A percentile compares a stretch with the other conserved stretches of the same genome.
phyloP scores from a whole-genome alignment of 2,797 vertebrate genomes.

The Epinephelus coioides region DNA sequence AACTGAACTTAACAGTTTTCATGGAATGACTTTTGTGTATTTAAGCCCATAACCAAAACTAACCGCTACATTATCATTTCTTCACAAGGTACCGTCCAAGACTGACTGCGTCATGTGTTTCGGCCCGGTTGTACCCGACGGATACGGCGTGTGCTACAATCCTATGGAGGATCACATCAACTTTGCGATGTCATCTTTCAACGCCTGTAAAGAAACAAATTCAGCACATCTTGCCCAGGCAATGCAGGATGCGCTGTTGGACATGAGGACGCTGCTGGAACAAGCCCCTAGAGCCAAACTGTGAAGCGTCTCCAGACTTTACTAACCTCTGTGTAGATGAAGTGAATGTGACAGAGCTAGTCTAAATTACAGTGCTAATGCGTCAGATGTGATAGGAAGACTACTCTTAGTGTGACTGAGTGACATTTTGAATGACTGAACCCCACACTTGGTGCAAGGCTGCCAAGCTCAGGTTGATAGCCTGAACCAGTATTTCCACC shows the following conservation, averaged over 20 bases:
- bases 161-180: slow-evolving; percentile 95
- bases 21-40: too few species aligned
- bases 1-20: too few species aligned
- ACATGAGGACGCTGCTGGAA: slow-evolving; percentile 91
- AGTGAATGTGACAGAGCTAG: not conserved
- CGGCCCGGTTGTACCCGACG: slow-evolving; percentile 92
- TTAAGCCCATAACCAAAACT: not conserved
- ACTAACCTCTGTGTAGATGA: not conserved
- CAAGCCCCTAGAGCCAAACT: slow-evolving; percentile 90
- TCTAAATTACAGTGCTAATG: not conserved
- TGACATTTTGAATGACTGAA: slow-evolving; percentile 1
- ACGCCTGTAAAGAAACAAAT: slow-evolving; percentile 91
- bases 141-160: slow-evolving; percentile 97
- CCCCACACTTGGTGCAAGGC: not conserved
- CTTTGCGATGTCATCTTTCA: slow-evolving; percentile 95
- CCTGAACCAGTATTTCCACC: not conserved
- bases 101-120: slow-evolving; percentile 93
- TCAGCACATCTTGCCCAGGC: slow-evolving; percentile 86
- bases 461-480: not conserved
- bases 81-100: slow-evolving; percentile 83
- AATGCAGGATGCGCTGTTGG: slow-evolving; percentile 88
- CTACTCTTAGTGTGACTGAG: not conserved
- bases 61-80: not conserved
- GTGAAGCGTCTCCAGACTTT: slow-evolving; percentile 68
- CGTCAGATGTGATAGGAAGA: not conserved